phyloP scores from a whole-genome alignment of 92 coral and sea anemone species.

The Pocillopora grandis region DNA sequence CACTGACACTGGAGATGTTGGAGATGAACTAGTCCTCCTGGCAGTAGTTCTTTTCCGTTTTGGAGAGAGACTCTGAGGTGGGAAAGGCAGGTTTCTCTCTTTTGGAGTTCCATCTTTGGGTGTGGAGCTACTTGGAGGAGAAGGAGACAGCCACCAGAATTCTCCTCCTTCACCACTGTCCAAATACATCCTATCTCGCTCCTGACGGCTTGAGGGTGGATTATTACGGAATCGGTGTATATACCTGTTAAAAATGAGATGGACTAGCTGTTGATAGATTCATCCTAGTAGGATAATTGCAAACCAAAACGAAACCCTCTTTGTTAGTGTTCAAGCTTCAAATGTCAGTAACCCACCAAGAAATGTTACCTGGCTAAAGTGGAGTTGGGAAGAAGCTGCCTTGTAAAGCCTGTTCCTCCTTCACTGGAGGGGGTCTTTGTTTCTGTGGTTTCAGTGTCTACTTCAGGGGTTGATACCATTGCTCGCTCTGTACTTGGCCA shows the following conservation, averaged over 20 bases:
- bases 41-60: slow-evolving; percentile 29
- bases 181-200: slow-evolving; percentile 60
- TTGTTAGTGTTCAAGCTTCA: not conserved
- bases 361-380: slow-evolving; percentile 52
- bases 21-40: slow-evolving; percentile 18
- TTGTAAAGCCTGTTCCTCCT: slow-evolving; percentile 6
- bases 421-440: slow-evolving; percentile 43
- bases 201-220: slow-evolving; percentile 82
- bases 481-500: slow-evolving; percentile 97
- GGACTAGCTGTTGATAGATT: not conserved
- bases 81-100: slow-evolving; percentile 49
- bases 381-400: slow-evolving; percentile 37
- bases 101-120: slow-evolving; percentile 78
- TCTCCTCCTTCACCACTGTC: slow-evolving; percentile 63
- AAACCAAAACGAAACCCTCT: too few species aligned
- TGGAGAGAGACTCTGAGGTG: slow-evolving; percentile 53
- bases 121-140: slow-evolving; percentile 84
- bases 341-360: too few species aligned
- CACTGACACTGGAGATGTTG: slow-evolving; percentile 20
- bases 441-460: slow-evolving; percentile 7
- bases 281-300: not conserved
- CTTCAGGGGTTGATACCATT: slow-evolving; percentile 76
- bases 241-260: slow-evolving; percentile 53
- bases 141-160: slow-evolving; percentile 93
- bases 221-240: slow-evolving; percentile 92